phyloP scores from a whole-genome alignment of 2,888 invertebrate genomes.

The Leucania comma region DNA sequence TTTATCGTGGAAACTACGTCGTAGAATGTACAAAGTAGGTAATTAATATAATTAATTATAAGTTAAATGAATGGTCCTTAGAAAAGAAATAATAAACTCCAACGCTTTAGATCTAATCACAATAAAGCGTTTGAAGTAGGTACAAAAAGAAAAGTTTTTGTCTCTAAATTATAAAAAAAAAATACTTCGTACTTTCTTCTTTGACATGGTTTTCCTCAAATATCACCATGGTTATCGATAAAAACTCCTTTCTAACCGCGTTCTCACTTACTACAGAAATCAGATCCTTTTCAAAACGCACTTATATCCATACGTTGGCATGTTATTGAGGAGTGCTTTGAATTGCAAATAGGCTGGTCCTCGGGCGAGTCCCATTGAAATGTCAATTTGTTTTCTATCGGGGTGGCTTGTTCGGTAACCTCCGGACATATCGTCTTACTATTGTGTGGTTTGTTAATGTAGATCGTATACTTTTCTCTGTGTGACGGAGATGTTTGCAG shows the following conservation, averaged over 20 bases:
- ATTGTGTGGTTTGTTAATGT: constrained; percentile 71
- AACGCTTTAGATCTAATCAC: neutral
- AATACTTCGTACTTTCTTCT: too few species aligned
- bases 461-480: constrained; percentile 67
- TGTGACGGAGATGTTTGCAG: constrained; percentile 64
- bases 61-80: neutral
- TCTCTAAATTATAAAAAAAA: neutral
- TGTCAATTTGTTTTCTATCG: constrained; percentile 90
- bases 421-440: constrained; percentile 79
- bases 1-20: constrained; percentile 4
- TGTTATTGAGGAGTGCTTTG: constrained; percentile 88
- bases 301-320: constrained; percentile 86
- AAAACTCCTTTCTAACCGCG: constrained; percentile 52
- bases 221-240: constrained; percentile 8
- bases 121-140: too few species aligned
- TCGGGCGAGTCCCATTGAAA: constrained; percentile 86
- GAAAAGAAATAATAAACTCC: neutral
- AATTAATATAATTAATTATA: neutral
- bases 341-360: constrained; percentile 88
- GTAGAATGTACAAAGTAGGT: neutral
- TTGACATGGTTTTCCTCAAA: constrained; percentile 2
- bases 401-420: constrained; percentile 78
- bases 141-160: neutral
- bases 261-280: constrained; percentile 77
- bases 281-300: constrained; percentile 85